Evolutionary conservation across 2,888 invertebrate species (phyloP), one percentile per base, ranked within the genome.

Genomic region (Blastobasis lacticolella): DNA sequence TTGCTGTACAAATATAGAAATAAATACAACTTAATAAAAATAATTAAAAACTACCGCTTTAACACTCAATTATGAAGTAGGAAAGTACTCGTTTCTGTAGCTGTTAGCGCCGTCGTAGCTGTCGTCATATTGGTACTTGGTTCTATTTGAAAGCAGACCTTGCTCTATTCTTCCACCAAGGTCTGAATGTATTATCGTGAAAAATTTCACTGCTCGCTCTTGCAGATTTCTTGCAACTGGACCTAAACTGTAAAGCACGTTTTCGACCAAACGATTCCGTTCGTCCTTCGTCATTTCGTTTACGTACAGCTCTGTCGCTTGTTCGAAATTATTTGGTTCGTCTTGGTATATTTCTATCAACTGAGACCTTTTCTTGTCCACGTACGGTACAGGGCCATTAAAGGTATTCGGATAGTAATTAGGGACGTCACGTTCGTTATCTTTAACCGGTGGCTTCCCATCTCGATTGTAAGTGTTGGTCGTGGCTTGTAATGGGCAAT

Each of bases 261-360:
- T 97, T 46, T 90, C 80, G 1, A 94, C 91, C 52, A 97, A 80
- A 46, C 95, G 90, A 41, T 90, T 84, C 49, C 92, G 89, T 54
- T 92, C 94, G 0, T 90, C 92, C 7, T 90, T 90, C 47, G 91
- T 91, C 66, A 97, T 49, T 40, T 23, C 45, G 38, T 40, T 8
- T 6, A 37, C n/a, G 36, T 49, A 49, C 37, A 45, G 10, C 6
- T 49, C 44, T 38, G 37, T n/a, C 0, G 45, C 36, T 38, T 49
- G 45, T 6, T 49, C 45, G 5, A 49, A 49, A 45, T 49, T 49
- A 10, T 44, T 49, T 4, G 45, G 42, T 5, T 42, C 42, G 6
- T 50, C 46, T 44, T 23, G 23, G 6, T 10, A 46, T 41, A 50
- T 42, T 6, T 42, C 4, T 2, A 42, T 7, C 8, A 50, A 10